Conservation (phyloP, 2,888 invertebrate genomes). For the Allolobophora icterica region DNA sequence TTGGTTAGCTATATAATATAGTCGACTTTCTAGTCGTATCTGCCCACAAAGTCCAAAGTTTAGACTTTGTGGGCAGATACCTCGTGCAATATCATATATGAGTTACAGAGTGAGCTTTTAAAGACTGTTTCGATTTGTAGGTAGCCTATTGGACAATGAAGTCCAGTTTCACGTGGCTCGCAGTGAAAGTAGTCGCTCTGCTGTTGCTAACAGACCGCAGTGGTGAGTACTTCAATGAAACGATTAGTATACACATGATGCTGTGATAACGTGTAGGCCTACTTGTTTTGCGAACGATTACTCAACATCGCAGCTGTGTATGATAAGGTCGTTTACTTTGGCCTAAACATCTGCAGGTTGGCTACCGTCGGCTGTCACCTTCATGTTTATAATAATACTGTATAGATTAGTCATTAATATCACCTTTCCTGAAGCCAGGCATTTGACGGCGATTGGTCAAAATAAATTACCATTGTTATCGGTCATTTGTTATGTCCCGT, state of each 20-base stretch:
- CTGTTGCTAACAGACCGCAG: neutral
- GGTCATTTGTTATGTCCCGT: no score
- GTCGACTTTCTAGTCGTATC: no score
- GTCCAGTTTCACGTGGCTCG: neutral
- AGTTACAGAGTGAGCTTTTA: neutral
- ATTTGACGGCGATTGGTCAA: no score
- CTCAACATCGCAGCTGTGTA: neutral
- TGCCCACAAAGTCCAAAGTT: no score
- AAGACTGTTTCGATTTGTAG: neutral
- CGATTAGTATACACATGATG: neutral
- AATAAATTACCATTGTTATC: no score
- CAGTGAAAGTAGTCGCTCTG: neutral
- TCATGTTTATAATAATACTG: no score
- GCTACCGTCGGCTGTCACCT: no score
- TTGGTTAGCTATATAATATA: neutral
- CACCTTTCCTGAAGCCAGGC: no score
- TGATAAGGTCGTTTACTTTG: neutral
- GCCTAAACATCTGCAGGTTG: no score
- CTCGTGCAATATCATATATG: neutral
- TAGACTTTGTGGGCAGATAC: neutral
- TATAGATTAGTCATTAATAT: no score
- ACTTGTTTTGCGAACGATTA: neutral
- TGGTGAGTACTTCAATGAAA: neutral
- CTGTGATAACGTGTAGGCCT: no score
- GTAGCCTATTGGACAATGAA: neutral